Evolutionary conservation across 2,888 invertebrate species (phyloP).

Genomic region (Rhorus exstirpatorius): DNA sequence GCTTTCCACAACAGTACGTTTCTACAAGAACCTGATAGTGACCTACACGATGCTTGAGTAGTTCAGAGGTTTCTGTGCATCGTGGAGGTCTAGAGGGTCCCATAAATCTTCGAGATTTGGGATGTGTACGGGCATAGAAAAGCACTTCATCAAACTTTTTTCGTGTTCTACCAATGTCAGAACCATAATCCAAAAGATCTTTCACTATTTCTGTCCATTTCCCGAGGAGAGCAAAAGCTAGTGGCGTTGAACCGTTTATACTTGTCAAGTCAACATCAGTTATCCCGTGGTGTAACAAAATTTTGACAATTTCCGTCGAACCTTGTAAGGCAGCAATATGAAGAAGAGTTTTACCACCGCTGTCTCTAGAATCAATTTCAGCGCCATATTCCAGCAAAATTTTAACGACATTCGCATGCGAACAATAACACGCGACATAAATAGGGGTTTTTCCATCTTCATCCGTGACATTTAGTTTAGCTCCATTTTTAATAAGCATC

Average conservation of each 20-base stretch:
- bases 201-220: not conserved
- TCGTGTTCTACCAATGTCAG: too few relatives aligned
- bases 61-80: too few relatives aligned
- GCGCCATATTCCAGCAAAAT: conserved; percentile 13
- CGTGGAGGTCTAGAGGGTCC: too few relatives aligned
- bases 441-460: not conserved
- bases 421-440: not conserved
- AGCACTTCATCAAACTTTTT: too few relatives aligned
- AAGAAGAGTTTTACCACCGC: not conserved
- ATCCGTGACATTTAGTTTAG: conserved; percentile 4
- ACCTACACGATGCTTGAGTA: too few relatives aligned
- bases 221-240: conserved; percentile 11
- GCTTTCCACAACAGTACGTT: too few relatives aligned
- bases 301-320: not conserved
- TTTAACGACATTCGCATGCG: not conserved
- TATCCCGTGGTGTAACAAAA: conserved; percentile 1
- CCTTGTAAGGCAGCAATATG: not conserved
- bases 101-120: too few relatives aligned
- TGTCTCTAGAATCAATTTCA: not conserved
- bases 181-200: conserved; percentile 1
- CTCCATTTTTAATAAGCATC: conserved; percentile 30
- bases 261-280: not conserved
- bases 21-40: too few relatives aligned
- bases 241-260: conserved; percentile 7
- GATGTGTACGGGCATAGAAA: too few relatives aligned